Evolutionary conservation across 1,140 invertebrate genomes (phyloP), one percentile per base, ranked within the genome.

Genomic region (Listronotus oregonensis): DNA sequence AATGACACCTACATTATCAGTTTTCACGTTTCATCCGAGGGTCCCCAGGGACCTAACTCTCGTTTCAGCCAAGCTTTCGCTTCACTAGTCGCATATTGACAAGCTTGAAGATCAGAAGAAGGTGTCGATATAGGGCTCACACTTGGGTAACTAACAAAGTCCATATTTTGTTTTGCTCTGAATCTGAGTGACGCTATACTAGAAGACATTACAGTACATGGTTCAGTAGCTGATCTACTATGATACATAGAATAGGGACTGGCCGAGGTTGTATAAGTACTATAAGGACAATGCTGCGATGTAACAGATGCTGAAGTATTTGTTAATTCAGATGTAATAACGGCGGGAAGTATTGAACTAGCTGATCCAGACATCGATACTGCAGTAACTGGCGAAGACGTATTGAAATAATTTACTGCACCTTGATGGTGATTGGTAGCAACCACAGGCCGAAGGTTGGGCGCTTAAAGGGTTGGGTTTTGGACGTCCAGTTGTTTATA

Each of bases 401-500:
- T 84, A 75, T 92, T 92, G 81, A 93, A 94, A 75, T 91, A 93
- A 75, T 91, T 92, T n/a, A 92, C 89, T 11, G 90, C 88, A 58
- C 87, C 86, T 75, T 89, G 90, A 73, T 91, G 90, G 72, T 92
- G 89, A 76, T 92, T 91, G 21, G 87, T 83, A 3, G 87, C 90
- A 2, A 94, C 92, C 31, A 94, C 92, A 0, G 92, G 88, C 94
- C 94, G 96, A 5, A 94, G 96, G 95, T 75, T 94, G 94, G 55
- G 91, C 90, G 34, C 91, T 91, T 50, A 96, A 77, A 0, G 94
- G 94, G 51, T 91, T 93, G 0, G 94, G 93, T 3, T 73, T 97
- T 96, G 21, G 92, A 87, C 0, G 92, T 92, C 95, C 95, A 97
- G 77, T 95, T 96, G 81, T 27, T 97, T 97, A 81, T 97, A 96